These are phyloP conservation scores for Arvicola amphibius DNA, from an alignment of 2,797 vertebrate genomes.

Conservation along the genomic window DNA sequence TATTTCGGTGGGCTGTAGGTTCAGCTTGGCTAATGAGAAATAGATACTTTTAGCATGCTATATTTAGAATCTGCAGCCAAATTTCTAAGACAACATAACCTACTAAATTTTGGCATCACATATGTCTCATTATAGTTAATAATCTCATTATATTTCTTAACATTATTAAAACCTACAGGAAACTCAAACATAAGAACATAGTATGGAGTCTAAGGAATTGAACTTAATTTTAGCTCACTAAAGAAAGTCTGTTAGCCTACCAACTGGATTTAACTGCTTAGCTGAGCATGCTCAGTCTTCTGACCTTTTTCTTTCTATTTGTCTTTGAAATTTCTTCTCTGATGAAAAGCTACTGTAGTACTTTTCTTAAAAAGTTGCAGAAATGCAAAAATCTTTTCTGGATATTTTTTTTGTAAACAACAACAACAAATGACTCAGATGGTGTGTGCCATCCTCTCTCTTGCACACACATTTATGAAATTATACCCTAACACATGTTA, in stretches of 20 bases:
- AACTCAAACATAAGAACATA: conserved; percentile 57
- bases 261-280: conserved; percentile 54
- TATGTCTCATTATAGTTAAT: neutral
- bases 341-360: conserved; percentile 38
- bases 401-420: conserved; percentile 16
- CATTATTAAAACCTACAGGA: conserved; percentile 25
- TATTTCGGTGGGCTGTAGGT: conserved; percentile 67
- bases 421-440: conserved; percentile 36
- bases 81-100: conserved; percentile 39
- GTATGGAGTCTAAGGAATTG: conserved; percentile 66
- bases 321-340: conserved; percentile 50
- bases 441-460: conserved; percentile 30
- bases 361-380: conserved; percentile 61
- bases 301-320: conserved; percentile 29
- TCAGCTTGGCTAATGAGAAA: conserved; percentile 72
- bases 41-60: conserved; percentile 67
- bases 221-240: conserved; percentile 61
- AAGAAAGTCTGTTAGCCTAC: conserved; percentile 50
- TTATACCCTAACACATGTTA: conserved; percentile 66
- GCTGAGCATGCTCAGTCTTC: conserved; percentile 49
- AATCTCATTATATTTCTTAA: neutral
- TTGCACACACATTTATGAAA: conserved; percentile 66
- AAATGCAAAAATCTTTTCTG: conserved; percentile 61
- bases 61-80: conserved; percentile 75
- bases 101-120: conserved; percentile 3